Conservation (phyloP, 2,888 invertebrate genomes). For the Mimas tiliae region DNA sequence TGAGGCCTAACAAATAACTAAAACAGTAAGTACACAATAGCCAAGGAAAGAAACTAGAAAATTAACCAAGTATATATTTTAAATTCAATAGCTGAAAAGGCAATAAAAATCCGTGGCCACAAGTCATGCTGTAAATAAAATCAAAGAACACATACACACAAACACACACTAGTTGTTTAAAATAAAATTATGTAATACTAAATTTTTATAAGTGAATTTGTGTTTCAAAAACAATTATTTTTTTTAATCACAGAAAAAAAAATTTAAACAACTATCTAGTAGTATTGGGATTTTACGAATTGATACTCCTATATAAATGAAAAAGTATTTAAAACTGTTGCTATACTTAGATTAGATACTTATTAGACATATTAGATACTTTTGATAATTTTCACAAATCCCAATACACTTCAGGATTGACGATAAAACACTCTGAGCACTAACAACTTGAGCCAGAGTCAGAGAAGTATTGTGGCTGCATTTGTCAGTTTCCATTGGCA, state of each 20-base stretch:
- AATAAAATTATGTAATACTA: not conserved
- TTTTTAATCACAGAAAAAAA: not conserved
- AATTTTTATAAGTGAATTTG: too few species aligned
- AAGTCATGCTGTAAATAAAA: slow-evolving; percentile 1
- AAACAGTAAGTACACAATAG: not conserved
- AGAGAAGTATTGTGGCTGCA: not conserved
- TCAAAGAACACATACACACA: not conserved
- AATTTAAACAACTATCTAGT: not conserved
- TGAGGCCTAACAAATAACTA: not conserved
- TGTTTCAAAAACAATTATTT: too few species aligned
- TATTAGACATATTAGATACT: too few species aligned
- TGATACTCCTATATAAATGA: too few species aligned
- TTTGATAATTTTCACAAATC: not conserved
- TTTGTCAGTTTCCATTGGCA: not conserved
- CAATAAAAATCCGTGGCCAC: not conserved
- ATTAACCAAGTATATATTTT: too few species aligned
- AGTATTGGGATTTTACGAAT: not conserved
- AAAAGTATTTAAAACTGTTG: too few species aligned
- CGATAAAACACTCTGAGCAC: not conserved
- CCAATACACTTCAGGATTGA: not conserved
- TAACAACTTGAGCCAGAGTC: not conserved
- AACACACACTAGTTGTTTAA: not conserved
- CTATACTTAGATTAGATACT: too few species aligned
- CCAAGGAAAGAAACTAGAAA: not conserved
- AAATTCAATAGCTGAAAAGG: slow-evolving; percentile 1